Percentiles rank a stretch among this genome's conserved stretches.
Conservation (phyloP, 2,888 invertebrate species). For the Hecatera dysodea region DNA sequence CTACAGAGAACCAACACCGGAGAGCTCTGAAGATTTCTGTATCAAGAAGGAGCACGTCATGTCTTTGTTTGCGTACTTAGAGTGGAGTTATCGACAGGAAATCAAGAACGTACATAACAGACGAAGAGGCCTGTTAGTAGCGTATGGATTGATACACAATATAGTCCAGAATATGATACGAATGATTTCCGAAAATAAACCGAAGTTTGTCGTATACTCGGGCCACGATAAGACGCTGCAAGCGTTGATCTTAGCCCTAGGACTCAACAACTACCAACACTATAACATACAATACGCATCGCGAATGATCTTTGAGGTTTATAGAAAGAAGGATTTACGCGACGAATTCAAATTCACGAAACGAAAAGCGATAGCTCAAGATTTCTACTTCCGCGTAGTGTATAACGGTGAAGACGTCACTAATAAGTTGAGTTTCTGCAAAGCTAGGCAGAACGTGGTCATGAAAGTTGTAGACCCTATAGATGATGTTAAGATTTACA, state of each 20-base stretch:
- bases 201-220: conserved; percentile 95
- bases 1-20: conserved; percentile 84
- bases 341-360: conserved; percentile 90
- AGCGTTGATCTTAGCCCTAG: conserved; percentile 95
- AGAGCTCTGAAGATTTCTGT: conserved; percentile 88
- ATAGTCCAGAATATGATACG: conserved; percentile 95
- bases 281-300: conserved; percentile 96
- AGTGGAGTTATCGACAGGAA: conserved; percentile 94
- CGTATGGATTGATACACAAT: conserved; percentile 96
- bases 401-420: conserved; percentile 97
- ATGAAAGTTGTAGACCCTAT: conserved; percentile 85
- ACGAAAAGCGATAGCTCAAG: conserved; percentile 91
- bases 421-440: conserved; percentile 95
- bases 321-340: conserved; percentile 91
- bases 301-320: conserved; percentile 96
- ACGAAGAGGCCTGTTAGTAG: conserved; percentile 93
- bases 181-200: conserved; percentile 94
- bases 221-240: conserved; percentile 98
- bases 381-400: conserved; percentile 95
- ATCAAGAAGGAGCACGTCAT: conserved; percentile 94
- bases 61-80: conserved; percentile 95
- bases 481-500: conserved; percentile 79
- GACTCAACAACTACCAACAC: conserved; percentile 92
- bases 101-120: conserved; percentile 91
- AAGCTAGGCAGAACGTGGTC: conserved; percentile 88